These are phyloP conservation scores for Betta splendens DNA, from an alignment of 2,797 vertebrate genomes.

Conservation along the genomic window DNA sequence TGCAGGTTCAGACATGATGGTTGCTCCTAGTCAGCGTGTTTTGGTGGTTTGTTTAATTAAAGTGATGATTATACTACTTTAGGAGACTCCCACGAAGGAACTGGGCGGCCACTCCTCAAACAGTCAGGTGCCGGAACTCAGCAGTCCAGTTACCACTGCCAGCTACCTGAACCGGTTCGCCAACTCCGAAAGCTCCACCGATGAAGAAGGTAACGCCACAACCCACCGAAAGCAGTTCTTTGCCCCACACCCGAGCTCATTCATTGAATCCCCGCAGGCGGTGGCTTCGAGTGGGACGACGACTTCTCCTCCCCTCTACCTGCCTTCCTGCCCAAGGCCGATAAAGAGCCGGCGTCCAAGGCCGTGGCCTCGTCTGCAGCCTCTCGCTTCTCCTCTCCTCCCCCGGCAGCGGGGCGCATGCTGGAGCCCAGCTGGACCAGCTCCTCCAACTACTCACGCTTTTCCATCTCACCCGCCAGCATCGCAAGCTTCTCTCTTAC, in stretches of 20 bases:
- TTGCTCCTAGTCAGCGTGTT: not conserved
- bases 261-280: slow-evolving; percentile 77
- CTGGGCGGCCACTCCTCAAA: slow-evolving; percentile 85
- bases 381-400: slow-evolving; percentile 87
- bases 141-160: slow-evolving; percentile 73
- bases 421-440: slow-evolving; percentile 87
- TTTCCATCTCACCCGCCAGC: slow-evolving; percentile 95
- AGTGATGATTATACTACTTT: slow-evolving; percentile 6
- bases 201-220: slow-evolving; percentile 91
- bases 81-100: slow-evolving; percentile 99
- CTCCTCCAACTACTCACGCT: slow-evolving; percentile 87
- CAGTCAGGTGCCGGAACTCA: slow-evolving; percentile 80
- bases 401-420: slow-evolving; percentile 73
- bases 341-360: slow-evolving; percentile 79
- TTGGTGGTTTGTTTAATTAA: not conserved
- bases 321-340: slow-evolving; percentile 85
- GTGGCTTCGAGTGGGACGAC: slow-evolving; percentile 98
- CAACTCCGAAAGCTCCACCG: slow-evolving; percentile 97
- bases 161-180: slow-evolving; percentile 89
- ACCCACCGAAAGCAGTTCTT: not conserved
- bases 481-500: slow-evolving; percentile 95
- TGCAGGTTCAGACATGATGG: not conserved
- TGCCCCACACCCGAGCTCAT: not conserved
- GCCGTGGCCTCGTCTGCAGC: slow-evolving; percentile 62
- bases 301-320: slow-evolving; percentile 91